A percentile compares a stretch with the other conserved stretches of the same genome.
These are phyloP conservation scores for Hyperopisus bebe DNA, from an alignment of 2,113 vertebrate genomes.

Conservation along the genomic window DNA sequence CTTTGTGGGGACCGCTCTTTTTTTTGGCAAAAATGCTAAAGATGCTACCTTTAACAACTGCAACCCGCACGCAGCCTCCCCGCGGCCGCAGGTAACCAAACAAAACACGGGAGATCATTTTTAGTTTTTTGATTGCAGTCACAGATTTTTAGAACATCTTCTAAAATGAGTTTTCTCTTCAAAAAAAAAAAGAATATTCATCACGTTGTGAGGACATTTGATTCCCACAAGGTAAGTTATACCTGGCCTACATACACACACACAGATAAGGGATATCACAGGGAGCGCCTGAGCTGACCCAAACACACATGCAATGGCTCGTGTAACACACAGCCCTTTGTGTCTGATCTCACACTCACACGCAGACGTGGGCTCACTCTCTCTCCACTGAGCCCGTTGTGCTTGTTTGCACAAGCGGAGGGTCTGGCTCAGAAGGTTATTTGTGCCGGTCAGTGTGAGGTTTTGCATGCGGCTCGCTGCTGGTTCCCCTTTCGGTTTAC, in stretches of 20 bases:
- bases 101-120: no score
- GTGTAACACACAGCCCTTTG: constrained; percentile 10
- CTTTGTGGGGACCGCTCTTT: no score
- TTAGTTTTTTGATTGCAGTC: no score
- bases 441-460: not conserved
- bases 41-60: no score
- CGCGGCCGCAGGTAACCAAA: no score
- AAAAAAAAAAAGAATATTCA: not conserved
- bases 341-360: not conserved
- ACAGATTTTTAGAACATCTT: no score
- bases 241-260: not conserved
- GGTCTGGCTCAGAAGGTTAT: not conserved
- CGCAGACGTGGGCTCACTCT: not conserved
- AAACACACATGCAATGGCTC: not conserved
- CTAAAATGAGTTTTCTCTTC: not conserved
- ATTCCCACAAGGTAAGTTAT: not conserved
- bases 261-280: constrained; percentile 5
- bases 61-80: no score
- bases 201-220: not conserved
- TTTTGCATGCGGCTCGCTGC: not conserved
- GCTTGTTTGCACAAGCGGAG: constrained; percentile 2
- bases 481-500: not conserved
- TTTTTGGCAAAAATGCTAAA: no score
- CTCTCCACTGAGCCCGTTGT: not conserved
- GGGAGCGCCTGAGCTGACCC: not conserved